Conservation (phyloP, 2,113 vertebrate species). For the Prochilodus magdalenae region DNA sequence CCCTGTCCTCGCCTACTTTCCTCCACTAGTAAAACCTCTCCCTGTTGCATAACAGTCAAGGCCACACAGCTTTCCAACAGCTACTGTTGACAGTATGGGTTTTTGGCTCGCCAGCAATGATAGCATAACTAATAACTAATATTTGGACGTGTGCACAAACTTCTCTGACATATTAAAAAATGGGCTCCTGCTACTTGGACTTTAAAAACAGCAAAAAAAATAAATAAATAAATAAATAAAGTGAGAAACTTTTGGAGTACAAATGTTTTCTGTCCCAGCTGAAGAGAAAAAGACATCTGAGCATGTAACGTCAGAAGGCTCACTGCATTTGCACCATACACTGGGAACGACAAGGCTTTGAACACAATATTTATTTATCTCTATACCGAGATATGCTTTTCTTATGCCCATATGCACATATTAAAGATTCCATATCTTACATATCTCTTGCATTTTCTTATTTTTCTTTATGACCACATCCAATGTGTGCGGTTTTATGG, state of each 20-base stretch:
- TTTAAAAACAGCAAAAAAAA: constrained; percentile 7
- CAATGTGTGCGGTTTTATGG: no score
- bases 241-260: neutral
- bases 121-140: constrained; percentile 51
- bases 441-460: no score
- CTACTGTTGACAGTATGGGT: constrained; percentile 22
- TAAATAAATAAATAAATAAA: no score
- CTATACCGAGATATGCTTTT: no score
- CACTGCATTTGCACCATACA: no score
- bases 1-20: neutral
- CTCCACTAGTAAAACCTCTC: neutral
- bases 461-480: no score
- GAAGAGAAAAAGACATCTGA: neutral
- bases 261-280: neutral
- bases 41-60: constrained; percentile 31
- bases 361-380: no score
- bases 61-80: constrained; percentile 28
- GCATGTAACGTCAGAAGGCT: no score
- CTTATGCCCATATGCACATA: no score
- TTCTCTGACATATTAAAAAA: constrained; percentile 52
- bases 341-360: no score
- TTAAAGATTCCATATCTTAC: no score
- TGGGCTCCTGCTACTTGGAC: constrained; percentile 39
- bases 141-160: constrained; percentile 51
- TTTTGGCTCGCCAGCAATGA: constrained; percentile 19